Percentiles rank a stretch among this genome's conserved stretches.
Conservation (phyloP, 1,140 invertebrate species). For the Drosophila varians region DNA sequence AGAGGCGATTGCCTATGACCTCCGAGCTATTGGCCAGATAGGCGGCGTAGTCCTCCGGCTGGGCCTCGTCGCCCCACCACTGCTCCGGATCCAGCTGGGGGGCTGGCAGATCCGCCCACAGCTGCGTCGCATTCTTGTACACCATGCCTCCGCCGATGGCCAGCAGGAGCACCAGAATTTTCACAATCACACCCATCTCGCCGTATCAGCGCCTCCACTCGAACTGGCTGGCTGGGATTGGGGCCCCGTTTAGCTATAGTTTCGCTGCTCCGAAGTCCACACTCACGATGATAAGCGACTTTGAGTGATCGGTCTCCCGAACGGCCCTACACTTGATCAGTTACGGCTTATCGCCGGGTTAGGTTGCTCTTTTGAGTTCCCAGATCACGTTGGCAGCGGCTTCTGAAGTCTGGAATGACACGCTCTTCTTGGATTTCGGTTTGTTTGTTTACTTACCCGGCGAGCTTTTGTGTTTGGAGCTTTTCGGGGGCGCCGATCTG, state of each 20-base stretch:
- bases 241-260: background rate
- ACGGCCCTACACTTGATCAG: constrained; percentile 17
- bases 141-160: constrained; percentile 61
- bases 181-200: constrained; percentile 15
- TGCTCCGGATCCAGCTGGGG: constrained; percentile 57
- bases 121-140: constrained; percentile 51
- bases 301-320: constrained; percentile 20
- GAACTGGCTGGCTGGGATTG: constrained; percentile 35
- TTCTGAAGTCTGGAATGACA: constrained; percentile 1
- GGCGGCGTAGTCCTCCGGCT: constrained; percentile 64
- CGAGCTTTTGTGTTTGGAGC: constrained; percentile 21
- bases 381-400: constrained; percentile 14
- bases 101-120: constrained; percentile 45
- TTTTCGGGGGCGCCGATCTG: constrained; percentile 13
- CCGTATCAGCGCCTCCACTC: constrained; percentile 23
- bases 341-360: constrained; percentile 24
- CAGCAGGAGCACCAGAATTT: constrained; percentile 58
- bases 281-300: constrained; percentile 42
- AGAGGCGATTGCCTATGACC: constrained; percentile 56
- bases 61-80: constrained; percentile 77
- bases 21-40: constrained; percentile 70
- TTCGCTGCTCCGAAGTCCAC: background rate
- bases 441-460: constrained; percentile 39
- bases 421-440: background rate
- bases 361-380: background rate